Percentiles rank a stretch among this genome's conserved stretches.
Conservation (phyloP, 2,797 vertebrate genomes). For the Allobates femoralis region DNA sequence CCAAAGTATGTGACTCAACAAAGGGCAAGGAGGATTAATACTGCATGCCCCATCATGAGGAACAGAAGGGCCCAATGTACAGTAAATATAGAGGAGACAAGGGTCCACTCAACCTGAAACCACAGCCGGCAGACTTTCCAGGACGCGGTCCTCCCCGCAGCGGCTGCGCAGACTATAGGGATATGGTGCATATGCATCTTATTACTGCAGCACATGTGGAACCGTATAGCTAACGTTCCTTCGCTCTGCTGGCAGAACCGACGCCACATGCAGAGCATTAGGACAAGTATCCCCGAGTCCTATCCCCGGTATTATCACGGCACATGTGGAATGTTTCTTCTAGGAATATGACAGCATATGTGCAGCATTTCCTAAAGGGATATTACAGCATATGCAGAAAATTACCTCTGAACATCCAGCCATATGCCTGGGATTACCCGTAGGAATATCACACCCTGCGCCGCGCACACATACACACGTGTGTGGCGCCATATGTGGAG, state of each 20-base stretch:
- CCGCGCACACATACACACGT: neutral
- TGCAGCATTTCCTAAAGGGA: slow-evolving; percentile 15
- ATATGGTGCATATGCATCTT: neutral
- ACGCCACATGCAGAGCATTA: slow-evolving; percentile 14
- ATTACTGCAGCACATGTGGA: neutral
- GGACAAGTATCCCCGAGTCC: neutral
- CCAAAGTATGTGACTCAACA: too few species aligned
- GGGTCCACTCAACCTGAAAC: neutral
- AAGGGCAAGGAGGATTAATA: too few species aligned
- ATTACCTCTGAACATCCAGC: slow-evolving; percentile 10
- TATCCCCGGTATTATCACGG: neutral
- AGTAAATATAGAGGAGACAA: neutral
- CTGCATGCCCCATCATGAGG: neutral
- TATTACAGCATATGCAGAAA: slow-evolving; percentile 23
- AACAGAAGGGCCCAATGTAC: neutral
- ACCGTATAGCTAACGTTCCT: neutral
- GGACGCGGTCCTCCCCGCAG: neutral
- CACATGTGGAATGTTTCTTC: slow-evolving; percentile 20
- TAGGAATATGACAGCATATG: slow-evolving; percentile 17
- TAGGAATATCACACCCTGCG: slow-evolving; percentile 1
- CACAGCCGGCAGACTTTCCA: neutral
- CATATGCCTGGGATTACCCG: slow-evolving; percentile 34
- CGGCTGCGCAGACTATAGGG: neutral
- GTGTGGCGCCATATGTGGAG: slow-evolving; percentile 1
- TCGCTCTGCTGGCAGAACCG: neutral